Evolutionary conservation across 2,113 vertebrate genomes (phyloP).

Genomic region (Oceanodroma tethys): DNA sequence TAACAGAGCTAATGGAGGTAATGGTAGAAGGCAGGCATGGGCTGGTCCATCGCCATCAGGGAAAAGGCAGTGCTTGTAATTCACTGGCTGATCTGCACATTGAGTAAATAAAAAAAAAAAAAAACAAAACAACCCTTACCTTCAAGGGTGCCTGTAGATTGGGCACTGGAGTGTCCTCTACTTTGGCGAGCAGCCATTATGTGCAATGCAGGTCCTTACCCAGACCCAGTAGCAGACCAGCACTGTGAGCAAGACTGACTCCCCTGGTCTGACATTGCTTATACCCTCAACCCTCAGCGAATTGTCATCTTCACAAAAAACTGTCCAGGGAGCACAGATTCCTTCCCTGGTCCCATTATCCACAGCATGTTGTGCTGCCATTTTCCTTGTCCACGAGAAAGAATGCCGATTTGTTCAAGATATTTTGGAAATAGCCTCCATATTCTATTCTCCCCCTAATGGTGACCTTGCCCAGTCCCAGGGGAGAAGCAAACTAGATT

Average conservation of each 20-base stretch:
- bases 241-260: neutral
- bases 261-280: neutral
- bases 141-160: neutral
- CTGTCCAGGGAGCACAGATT: neutral
- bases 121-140: neutral
- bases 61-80: neutral
- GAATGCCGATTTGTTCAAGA: neutral
- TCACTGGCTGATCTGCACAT: neutral
- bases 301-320: neutral
- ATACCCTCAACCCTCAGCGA: neutral
- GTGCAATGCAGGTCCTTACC: neutral
- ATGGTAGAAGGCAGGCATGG: neutral
- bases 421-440: neutral
- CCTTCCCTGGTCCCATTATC: neutral
- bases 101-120: neutral
- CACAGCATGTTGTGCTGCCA: neutral
- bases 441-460: neutral
- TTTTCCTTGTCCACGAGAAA: neutral
- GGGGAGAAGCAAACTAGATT: neutral
- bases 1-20: neutral
- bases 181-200: neutral
- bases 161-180: neutral
- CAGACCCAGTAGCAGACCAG: neutral
- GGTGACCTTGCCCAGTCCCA: neutral
- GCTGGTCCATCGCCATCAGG: neutral